phyloP scores from a whole-genome alignment of 2,888 invertebrate genomes.

The Agrotis ipsilon region DNA sequence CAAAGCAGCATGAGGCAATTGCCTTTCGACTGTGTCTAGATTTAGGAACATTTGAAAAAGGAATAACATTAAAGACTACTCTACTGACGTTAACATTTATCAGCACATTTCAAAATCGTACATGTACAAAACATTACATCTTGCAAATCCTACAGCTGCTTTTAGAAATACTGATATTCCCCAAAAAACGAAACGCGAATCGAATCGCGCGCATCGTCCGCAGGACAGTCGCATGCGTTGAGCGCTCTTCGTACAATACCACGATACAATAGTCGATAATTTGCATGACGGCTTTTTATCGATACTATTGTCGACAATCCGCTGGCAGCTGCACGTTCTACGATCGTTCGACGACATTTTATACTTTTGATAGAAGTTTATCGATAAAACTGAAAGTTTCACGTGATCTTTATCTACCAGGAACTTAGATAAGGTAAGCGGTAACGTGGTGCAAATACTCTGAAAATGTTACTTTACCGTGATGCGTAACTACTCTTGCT shows the following conservation, averaged over 20 bases:
- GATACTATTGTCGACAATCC: conserved; percentile 81
- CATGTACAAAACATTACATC: conserved; percentile 49
- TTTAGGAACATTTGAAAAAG: neutral
- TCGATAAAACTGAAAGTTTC: conserved; percentile 45
- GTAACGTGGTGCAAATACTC: conserved; percentile 30
- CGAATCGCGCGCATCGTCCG: conserved; percentile 80
- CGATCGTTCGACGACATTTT: conserved; percentile 32
- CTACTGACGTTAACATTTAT: conserved; percentile 21
- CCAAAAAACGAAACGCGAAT: conserved; percentile 82
- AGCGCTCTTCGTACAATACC: conserved; percentile 77
- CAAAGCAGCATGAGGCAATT: neutral
- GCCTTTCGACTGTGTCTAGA: neutral
- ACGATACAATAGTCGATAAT: conserved; percentile 87
- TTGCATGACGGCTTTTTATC: conserved; percentile 90
- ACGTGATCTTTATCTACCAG: neutral
- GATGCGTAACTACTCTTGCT: conserved; percentile 33
- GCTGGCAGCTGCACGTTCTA: conserved; percentile 80
- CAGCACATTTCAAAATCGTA: conserved; percentile 32
- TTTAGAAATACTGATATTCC: conserved; percentile 75
- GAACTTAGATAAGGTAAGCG: neutral
- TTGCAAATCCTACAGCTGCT: conserved; percentile 79
- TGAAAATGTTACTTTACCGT: conserved; percentile 29
- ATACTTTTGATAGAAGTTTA: conserved; percentile 46
- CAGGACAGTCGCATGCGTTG: conserved; percentile 83
- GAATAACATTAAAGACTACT: conserved; percentile 13